These are phyloP conservation scores for Sebastes nivosus DNA, from an alignment of 2,797 vertebrate species.

Conservation along the genomic window DNA sequence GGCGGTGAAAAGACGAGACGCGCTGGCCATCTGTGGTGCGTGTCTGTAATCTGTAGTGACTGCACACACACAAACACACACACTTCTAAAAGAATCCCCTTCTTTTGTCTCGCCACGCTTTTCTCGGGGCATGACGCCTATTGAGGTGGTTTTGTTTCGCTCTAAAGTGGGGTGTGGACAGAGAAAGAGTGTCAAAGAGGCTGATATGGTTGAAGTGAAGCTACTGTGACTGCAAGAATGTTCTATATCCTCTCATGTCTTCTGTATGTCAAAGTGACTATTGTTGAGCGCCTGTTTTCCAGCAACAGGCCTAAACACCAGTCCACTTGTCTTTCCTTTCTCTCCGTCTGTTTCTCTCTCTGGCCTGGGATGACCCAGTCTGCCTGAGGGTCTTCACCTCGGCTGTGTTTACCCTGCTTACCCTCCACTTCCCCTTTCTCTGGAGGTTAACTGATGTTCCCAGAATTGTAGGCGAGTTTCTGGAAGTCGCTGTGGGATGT, in stretches of 20 bases:
- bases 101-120: slow-evolving; percentile 74
- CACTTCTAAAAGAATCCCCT: slow-evolving; percentile 59
- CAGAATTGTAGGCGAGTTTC: not conserved
- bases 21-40: slow-evolving; percentile 85
- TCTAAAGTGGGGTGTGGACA: not conserved
- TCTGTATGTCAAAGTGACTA: slow-evolving; percentile 56
- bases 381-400: slow-evolving; percentile 43
- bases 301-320: slow-evolving; percentile 71
- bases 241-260: slow-evolving; percentile 3
- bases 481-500: slow-evolving; percentile 15
- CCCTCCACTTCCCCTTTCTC: slow-evolving; percentile 25
- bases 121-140: slow-evolving; percentile 45
- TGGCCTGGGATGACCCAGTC: slow-evolving; percentile 26
- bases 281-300: slow-evolving; percentile 67
- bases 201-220: not conserved
- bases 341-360: slow-evolving; percentile 1
- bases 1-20: slow-evolving; percentile 81
- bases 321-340: slow-evolving; percentile 40
- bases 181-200: slow-evolving; percentile 4
- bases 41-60: slow-evolving; percentile 77
- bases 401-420: slow-evolving; percentile 28
- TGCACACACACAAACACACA: slow-evolving; percentile 23
- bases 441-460: not conserved
- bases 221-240: slow-evolving; percentile 10
- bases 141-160: slow-evolving; percentile 53